phyloP scores from a whole-genome alignment of 2,888 invertebrate species.

The Drosophila koepferae region DNA sequence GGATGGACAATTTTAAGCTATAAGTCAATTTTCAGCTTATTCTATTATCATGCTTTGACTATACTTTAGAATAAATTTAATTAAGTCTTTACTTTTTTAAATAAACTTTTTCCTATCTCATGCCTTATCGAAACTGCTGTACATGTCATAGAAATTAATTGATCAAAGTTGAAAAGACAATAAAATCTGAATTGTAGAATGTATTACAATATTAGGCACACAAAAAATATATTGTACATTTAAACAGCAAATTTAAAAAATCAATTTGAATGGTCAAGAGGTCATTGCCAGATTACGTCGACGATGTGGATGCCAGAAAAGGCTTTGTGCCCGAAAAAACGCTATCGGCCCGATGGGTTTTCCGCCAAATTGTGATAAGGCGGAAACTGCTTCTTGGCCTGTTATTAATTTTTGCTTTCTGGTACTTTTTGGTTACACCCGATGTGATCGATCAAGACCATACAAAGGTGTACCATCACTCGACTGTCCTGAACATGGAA shows the following conservation, averaged over 20 bases:
- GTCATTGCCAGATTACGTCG: background rate
- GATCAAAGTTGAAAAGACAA: background rate
- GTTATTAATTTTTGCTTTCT: conserved; percentile 75
- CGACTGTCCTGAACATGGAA: conserved; percentile 83
- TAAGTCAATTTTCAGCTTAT: no score
- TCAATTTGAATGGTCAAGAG: background rate
- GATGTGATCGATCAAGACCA: conserved; percentile 65
- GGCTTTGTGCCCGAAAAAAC: background rate
- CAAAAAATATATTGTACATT: background rate
- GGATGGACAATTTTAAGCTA: no score
- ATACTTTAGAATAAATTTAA: no score
- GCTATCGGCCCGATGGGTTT: conserved; percentile 29
- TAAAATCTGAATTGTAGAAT: background rate
- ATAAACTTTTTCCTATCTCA: background rate
- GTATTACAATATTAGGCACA: background rate
- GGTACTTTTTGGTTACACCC: conserved; percentile 61
- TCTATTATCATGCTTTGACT: no score
- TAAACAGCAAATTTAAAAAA: background rate
- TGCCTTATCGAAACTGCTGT: no score
- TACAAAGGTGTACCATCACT: conserved; percentile 78
- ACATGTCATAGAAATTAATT: background rate
- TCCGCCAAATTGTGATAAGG: conserved; percentile 57
- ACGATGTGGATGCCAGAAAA: background rate
- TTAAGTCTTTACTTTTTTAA: no score
- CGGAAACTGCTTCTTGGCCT: conserved; percentile 64